Evolutionary conservation across 1,140 invertebrate genomes (phyloP), one percentile per base, ranked within the genome.

Genomic region (Achatina immaculata): DNA sequence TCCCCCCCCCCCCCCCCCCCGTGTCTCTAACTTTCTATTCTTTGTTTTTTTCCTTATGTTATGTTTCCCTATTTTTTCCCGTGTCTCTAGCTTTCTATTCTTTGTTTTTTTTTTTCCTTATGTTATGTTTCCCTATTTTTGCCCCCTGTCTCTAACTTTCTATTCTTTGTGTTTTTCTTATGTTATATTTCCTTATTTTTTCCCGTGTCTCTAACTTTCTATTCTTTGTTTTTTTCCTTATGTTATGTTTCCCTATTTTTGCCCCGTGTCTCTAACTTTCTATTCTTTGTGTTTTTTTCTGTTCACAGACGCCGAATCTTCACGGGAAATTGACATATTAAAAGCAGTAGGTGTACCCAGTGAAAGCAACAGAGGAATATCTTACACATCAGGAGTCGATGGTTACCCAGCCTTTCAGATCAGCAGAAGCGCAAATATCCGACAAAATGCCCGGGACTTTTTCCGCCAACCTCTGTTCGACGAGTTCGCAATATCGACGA

Each of bases 401-500:
- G 69, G 69, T 7, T 72, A 55, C 73, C 73, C 73, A 14, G 19
- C 55, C 19, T 85, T 85, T 74, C 66, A 80, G 19, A 58, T 87
- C 43, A 74, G 43, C n/a, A 68, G 74, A n/a, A 45, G 75, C 24
- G 83, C 83, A 28, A 28, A 62, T 65, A 84, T 87, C n/a, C 66
- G 78, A 43, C 62, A 81, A 42, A 34, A 81, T 36, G 83, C 82
- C 9, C 58, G 82, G 45, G 43, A 80, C 38, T 81, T 80, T 65
- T 85, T 86, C 69, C 66, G 71, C 45, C 62, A 82, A n/a, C 71
- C 76, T 51, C 80, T 85, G 21, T 85, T 55, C 80, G 78, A 62
- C 40, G 82, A 86, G 36, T 87, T 87, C 82, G 82, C 86, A 51
- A 65, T 87, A 14, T 55, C 68, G n/a, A 77, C 83, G 40, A 81